phyloP scores from a whole-genome alignment of 2,113 vertebrate species.

The Myiagra hebetior region DNA sequence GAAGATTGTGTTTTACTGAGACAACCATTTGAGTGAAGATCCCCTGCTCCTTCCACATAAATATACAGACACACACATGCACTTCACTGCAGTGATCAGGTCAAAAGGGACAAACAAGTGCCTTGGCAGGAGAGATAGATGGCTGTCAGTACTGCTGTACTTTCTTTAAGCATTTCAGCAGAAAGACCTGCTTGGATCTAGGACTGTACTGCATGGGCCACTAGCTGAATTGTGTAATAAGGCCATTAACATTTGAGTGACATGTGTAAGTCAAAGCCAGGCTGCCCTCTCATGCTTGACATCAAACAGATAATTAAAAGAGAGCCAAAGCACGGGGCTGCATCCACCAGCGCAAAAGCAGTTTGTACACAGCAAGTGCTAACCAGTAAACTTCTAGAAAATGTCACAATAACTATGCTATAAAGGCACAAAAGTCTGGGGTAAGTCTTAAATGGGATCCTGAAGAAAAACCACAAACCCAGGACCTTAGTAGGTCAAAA shows the following conservation, averaged over 20 bases:
- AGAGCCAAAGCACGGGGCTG: not conserved
- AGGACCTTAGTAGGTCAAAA: not conserved
- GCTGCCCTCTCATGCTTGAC: not conserved
- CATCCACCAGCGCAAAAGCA: not conserved
- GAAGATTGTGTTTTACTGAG: not conserved
- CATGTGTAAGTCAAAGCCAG: not conserved
- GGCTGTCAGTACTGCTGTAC: not conserved
- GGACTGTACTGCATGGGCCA: not conserved
- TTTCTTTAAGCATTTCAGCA: not conserved
- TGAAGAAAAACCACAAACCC: not conserved
- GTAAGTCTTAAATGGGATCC: not conserved
- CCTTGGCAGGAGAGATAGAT: not conserved
- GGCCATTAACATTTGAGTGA: not conserved
- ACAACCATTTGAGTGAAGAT: not conserved
- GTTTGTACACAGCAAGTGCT: not conserved
- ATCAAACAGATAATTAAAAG: not conserved
- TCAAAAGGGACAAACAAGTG: not conserved
- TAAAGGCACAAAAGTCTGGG: not conserved
- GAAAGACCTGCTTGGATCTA: not conserved
- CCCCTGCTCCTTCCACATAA: not conserved
- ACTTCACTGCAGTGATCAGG: not conserved
- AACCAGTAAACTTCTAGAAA: not conserved
- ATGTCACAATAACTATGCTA: not conserved
- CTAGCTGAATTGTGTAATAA: not conserved
- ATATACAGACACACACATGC: not conserved